Evolutionary conservation across 2,888 invertebrate genomes (phyloP).

Genomic region (Cheilosia grossa): DNA sequence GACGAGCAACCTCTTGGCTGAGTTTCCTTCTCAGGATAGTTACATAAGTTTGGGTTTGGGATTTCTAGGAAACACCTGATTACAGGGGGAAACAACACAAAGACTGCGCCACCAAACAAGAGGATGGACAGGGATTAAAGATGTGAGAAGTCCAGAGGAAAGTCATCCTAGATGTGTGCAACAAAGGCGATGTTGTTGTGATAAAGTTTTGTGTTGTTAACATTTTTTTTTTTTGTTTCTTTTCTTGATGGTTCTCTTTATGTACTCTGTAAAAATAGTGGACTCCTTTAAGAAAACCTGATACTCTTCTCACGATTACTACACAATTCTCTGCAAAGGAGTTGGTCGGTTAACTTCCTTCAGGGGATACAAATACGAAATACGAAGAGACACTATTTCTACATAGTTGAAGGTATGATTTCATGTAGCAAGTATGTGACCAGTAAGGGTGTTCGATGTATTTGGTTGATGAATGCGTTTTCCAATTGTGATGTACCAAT

Average conservation of each 20-base stretch:
- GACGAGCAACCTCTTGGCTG: not conserved
- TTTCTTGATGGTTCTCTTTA: slow-evolving; percentile 13
- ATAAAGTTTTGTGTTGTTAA: slow-evolving; percentile 30
- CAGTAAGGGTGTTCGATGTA: too few relatives aligned
- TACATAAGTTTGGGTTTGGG: slow-evolving; percentile 22
- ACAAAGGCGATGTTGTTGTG: slow-evolving; percentile 50
- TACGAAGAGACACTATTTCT: not conserved
- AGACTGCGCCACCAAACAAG: slow-evolving; percentile 37
- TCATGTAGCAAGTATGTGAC: too few relatives aligned
- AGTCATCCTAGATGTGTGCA: slow-evolving; percentile 17
- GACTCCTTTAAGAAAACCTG: slow-evolving; percentile 7
- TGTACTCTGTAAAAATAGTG: not conserved
- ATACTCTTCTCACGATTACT: not conserved
- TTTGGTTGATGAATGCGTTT: too few relatives aligned
- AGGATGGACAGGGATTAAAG: slow-evolving; percentile 63
- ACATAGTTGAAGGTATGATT: too few relatives aligned
- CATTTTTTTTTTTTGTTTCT: not conserved
- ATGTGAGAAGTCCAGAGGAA: slow-evolving; percentile 39
- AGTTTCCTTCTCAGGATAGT: slow-evolving; percentile 36
- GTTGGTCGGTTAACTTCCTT: not conserved
- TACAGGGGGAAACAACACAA: slow-evolving; percentile 57
- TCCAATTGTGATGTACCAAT: too few relatives aligned
- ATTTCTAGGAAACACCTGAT: slow-evolving; percentile 73
- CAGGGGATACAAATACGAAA: not conserved
- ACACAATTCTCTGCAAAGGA: not conserved